Evolutionary conservation across 2,113 vertebrate species (phyloP).

Genomic region (Apteryx owenii): DNA sequence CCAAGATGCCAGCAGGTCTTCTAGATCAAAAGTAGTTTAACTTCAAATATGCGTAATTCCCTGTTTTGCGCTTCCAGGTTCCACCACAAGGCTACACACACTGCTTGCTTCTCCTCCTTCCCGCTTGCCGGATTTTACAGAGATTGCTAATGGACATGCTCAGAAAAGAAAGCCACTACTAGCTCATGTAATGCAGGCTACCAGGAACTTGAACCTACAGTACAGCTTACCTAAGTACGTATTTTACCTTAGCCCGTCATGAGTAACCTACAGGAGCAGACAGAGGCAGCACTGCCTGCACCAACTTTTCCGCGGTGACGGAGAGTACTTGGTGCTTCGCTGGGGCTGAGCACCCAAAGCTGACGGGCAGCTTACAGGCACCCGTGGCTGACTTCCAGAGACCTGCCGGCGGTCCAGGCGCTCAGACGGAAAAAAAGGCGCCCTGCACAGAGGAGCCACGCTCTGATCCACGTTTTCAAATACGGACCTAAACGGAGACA

Average conservation of each 20-base stretch:
- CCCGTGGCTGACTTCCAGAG: neutral
- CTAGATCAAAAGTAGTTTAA: neutral
- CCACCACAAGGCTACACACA: neutral
- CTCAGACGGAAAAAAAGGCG: neutral
- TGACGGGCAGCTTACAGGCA: neutral
- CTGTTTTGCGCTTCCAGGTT: neutral
- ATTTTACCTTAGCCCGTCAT: neutral
- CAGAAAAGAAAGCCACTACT: neutral
- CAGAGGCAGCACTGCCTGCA: neutral
- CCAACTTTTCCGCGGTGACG: neutral
- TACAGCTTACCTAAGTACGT: neutral
- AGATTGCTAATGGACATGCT: neutral
- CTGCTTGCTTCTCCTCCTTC: neutral
- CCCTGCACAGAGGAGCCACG: neutral
- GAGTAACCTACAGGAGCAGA: neutral
- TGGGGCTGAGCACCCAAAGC: neutral
- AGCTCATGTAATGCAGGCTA: neutral
- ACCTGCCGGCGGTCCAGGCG: neutral
- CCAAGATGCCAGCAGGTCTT: neutral
- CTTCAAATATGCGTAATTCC: neutral
- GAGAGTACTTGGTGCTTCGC: neutral
- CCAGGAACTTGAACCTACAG: neutral
- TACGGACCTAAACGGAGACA: neutral
- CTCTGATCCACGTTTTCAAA: neutral
- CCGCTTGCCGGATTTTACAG: neutral